phyloP scores from a whole-genome alignment of 2,113 vertebrate species.

The Tragelaphus scriptus region DNA sequence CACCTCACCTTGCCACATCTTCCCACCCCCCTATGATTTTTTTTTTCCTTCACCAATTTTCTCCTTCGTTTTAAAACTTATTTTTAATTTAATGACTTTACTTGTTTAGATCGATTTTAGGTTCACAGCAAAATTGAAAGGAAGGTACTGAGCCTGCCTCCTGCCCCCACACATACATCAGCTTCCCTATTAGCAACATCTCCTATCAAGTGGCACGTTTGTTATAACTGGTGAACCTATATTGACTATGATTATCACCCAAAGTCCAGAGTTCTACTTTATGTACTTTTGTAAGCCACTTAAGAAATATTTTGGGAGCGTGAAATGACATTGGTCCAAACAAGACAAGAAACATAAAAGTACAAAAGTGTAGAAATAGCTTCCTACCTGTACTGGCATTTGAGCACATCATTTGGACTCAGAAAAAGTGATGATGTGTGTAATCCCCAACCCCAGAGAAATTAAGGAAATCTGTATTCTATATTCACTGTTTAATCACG shows the following conservation, averaged over 20 bases:
- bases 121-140: not conserved
- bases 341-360: not conserved
- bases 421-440: not conserved
- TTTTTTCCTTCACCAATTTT: not conserved
- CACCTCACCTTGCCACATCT: not conserved
- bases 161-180: not conserved
- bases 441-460: not conserved
- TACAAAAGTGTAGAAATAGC: not conserved
- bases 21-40: not conserved
- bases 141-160: not conserved
- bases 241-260: not conserved
- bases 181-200: not conserved
- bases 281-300: not conserved
- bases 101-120: not conserved
- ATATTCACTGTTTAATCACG: not conserved
- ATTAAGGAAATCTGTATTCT: not conserved
- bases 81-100: not conserved
- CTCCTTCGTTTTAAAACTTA: not conserved
- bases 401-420: not conserved
- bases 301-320: not conserved
- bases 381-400: not conserved
- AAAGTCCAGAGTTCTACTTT: not conserved
- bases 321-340: not conserved
- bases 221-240: not conserved
- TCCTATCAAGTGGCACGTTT: not conserved